A percentile compares a stretch with the other conserved stretches of the same genome.
Conservation (phyloP, 2,888 invertebrate genomes). For the Leucophenga montana region DNA sequence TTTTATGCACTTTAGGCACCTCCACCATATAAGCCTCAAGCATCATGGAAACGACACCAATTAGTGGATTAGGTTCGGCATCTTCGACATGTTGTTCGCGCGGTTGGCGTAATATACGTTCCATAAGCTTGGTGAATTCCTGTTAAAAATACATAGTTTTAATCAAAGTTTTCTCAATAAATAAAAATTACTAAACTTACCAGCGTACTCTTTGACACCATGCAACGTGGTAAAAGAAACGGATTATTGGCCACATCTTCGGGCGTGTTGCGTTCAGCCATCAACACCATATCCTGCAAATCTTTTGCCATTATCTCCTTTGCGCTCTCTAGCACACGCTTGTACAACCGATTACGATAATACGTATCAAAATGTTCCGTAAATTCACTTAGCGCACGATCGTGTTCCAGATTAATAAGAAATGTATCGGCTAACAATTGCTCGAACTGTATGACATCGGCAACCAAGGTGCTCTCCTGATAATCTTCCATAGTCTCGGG, state of each 20-base stretch:
- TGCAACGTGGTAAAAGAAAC: slow-evolving; percentile 70
- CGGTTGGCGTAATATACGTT: slow-evolving; percentile 66
- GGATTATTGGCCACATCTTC: slow-evolving; percentile 63
- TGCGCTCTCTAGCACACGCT: slow-evolving; percentile 81
- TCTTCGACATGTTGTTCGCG: slow-evolving; percentile 30
- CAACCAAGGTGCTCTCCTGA: slow-evolving; percentile 78
- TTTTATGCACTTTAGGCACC: slow-evolving; percentile 86
- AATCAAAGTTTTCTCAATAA: not conserved
- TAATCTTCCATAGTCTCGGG: slow-evolving; percentile 84
- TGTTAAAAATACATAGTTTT: slow-evolving; percentile 38
- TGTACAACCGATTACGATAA: slow-evolving; percentile 85
- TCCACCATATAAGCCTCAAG: slow-evolving; percentile 85
- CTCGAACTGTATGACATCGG: slow-evolving; percentile 80
- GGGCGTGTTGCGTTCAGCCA: slow-evolving; percentile 73
- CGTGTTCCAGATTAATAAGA: slow-evolving; percentile 74
- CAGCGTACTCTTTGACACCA: slow-evolving; percentile 73
- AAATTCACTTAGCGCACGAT: slow-evolving; percentile 79
- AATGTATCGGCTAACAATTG: slow-evolving; percentile 77
- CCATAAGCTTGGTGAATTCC: slow-evolving; percentile 70
- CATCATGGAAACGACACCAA: slow-evolving; percentile 70
- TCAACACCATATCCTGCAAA: slow-evolving; percentile 81
- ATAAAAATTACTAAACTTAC: slow-evolving; percentile 54
- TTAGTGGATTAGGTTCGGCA: slow-evolving; percentile 41
- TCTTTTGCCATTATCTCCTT: slow-evolving; percentile 85
- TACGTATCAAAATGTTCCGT: slow-evolving; percentile 82